These are phyloP conservation scores for Xyrichtys novacula DNA, from an alignment of 2,797 vertebrate species.

Conservation along the genomic window DNA sequence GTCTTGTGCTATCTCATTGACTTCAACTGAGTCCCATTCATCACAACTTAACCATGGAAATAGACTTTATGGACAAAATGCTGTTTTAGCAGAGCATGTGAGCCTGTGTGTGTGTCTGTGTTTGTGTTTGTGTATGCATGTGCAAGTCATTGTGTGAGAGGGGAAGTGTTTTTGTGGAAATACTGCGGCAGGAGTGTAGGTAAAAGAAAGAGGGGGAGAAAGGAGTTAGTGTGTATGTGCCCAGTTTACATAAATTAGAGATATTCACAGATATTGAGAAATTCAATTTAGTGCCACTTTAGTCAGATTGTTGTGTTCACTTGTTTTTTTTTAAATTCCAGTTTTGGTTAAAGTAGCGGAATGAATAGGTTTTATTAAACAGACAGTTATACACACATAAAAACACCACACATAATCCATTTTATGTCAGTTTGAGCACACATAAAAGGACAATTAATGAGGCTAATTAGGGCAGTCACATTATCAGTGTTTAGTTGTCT, in stretches of 20 bases:
- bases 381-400: neutral
- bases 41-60: slow-evolving; percentile 81
- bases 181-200: slow-evolving; percentile 46
- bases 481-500: neutral
- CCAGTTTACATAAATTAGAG: slow-evolving; percentile 5
- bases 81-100: slow-evolving; percentile 66
- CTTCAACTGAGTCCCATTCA: slow-evolving; percentile 77
- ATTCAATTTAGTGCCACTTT: too few species aligned
- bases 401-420: slow-evolving; percentile 14
- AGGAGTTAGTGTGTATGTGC: slow-evolving; percentile 24
- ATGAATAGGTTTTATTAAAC: too few species aligned
- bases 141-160: slow-evolving; percentile 29
- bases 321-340: too few species aligned
- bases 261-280: too few species aligned
- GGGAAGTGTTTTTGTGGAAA: slow-evolving; percentile 38
- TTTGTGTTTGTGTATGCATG: too few species aligned
- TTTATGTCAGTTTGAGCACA: slow-evolving; percentile 6
- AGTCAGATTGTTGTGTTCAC: too few species aligned
- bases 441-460: slow-evolving; percentile 30
- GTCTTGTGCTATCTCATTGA: slow-evolving; percentile 77
- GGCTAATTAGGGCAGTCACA: slow-evolving; percentile 5
- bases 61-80: slow-evolving; percentile 74
- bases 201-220: slow-evolving; percentile 18
- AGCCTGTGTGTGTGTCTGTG: slow-evolving; percentile 33
- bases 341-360: too few species aligned